A percentile compares a stretch with the other conserved stretches of the same genome.
phyloP scores from a whole-genome alignment of 2,888 invertebrate species.

The Sphaerophoria taeniata region DNA sequence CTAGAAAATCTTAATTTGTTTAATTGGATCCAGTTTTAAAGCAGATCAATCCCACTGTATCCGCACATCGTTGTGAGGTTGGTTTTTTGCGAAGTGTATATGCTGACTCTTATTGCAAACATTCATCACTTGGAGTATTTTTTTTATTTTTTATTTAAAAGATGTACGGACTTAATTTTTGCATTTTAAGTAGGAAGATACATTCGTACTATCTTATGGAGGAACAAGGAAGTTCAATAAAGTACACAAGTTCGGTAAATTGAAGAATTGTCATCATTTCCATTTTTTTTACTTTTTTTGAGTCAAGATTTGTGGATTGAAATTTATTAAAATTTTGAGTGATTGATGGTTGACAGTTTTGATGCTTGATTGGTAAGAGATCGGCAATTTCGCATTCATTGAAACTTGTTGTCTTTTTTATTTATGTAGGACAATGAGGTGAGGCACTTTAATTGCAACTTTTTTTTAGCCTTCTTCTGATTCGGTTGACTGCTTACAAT shows the following conservation, averaged over 20 bases:
- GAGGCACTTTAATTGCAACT: too few species aligned
- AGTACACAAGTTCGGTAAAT: neutral
- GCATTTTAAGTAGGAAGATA: neutral
- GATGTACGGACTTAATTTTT: neutral
- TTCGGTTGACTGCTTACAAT: too few species aligned
- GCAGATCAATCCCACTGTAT: neutral
- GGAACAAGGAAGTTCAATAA: neutral
- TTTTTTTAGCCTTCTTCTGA: too few species aligned
- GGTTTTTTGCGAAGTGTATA: neutral
- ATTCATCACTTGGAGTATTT: neutral
- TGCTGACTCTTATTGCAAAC: neutral
- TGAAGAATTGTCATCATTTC: neutral
- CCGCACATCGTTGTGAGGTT: neutral
- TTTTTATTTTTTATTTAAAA: slow-evolving; percentile 3
- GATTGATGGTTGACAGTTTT: neutral
- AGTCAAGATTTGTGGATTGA: neutral
- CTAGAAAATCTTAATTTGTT: neutral
- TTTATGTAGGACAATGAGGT: too few species aligned
- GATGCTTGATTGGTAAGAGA: too few species aligned
- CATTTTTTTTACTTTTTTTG: neutral
- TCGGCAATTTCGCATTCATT: too few species aligned
- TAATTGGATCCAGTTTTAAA: neutral
- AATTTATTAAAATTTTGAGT: neutral
- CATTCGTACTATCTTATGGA: neutral
- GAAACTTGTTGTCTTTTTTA: too few species aligned